Conservation (phyloP, 1,140 invertebrate genomes). For the Procambarus virginalis region DNA sequence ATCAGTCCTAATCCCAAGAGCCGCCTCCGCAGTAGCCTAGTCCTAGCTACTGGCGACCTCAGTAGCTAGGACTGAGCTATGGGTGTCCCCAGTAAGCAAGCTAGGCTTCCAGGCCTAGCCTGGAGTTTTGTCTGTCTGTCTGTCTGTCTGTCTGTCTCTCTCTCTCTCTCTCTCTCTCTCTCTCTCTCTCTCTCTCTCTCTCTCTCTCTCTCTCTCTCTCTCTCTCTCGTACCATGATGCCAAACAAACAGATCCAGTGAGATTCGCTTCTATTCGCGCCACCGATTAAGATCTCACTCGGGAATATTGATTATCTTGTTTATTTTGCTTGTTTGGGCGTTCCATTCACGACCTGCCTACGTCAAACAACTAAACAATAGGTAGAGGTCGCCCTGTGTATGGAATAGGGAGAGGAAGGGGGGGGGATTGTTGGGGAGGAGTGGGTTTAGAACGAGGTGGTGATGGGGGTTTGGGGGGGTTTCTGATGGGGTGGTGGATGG, state of each 20-base stretch:
- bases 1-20: too few species aligned
- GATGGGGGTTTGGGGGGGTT: too few species aligned
- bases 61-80: too few species aligned
- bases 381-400: background rate
- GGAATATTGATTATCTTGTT: constrained; percentile 3
- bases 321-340: background rate
- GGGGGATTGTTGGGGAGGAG: too few species aligned
- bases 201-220: constrained; percentile 15
- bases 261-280: background rate
- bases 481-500: too few species aligned
- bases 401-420: too few species aligned
- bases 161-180: background rate
- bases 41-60: too few species aligned
- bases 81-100: too few species aligned
- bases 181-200: background rate
- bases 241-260: background rate
- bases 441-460: too few species aligned
- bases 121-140: too few species aligned
- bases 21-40: too few species aligned
- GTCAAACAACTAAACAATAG: background rate
- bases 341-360: background rate
- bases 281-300: constrained; percentile 10
- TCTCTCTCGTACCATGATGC: background rate
- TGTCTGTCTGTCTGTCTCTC: background rate
- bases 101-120: too few species aligned